Evolutionary conservation across 2,888 invertebrate species (phyloP).

Genomic region (Hybos culiciformis): DNA sequence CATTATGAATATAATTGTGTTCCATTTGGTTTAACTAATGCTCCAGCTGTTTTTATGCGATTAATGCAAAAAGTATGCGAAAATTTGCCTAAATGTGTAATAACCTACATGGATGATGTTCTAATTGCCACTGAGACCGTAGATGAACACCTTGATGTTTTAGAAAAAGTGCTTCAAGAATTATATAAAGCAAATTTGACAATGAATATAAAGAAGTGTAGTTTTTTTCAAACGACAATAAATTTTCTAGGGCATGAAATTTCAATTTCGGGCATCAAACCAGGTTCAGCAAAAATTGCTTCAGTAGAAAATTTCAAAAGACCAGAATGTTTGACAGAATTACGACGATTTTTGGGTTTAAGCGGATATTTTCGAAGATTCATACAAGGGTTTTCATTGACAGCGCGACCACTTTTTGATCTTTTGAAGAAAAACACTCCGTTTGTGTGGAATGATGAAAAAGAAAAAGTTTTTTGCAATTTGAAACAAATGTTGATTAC

Average conservation of each 20-base stretch:
- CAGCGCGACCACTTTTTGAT: conserved; percentile 17
- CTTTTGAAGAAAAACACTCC: conserved; percentile 13
- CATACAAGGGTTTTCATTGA: conserved; percentile 17
- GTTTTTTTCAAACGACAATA: not conserved
- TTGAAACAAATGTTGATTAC: not conserved
- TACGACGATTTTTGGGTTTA: conserved; percentile 21
- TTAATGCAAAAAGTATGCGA: conserved; percentile 1
- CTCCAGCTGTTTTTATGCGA: conserved; percentile 16
- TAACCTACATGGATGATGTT: conserved; percentile 1
- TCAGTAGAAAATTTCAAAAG: too few species aligned
- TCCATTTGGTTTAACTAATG: conserved; percentile 20
- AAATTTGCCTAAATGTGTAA: not conserved
- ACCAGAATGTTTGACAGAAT: conserved; percentile 13
- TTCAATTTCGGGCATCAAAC: not conserved
- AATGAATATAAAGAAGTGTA: not conserved
- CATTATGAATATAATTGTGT: conserved; percentile 21
- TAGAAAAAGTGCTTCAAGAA: not conserved
- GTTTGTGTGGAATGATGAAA: conserved; percentile 13
- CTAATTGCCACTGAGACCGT: not conserved
- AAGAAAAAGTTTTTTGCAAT: not conserved
- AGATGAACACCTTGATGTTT: conserved; percentile 1
- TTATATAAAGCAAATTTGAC: not conserved
- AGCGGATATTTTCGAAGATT: conserved; percentile 23
- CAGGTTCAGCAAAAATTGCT: too few species aligned
- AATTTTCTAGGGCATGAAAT: conserved; percentile 3